Percentiles rank a stretch among this genome's conserved stretches.
These are phyloP conservation scores for Papilio machaon DNA, from an alignment of 1,140 invertebrate genomes.

Conservation along the genomic window DNA sequence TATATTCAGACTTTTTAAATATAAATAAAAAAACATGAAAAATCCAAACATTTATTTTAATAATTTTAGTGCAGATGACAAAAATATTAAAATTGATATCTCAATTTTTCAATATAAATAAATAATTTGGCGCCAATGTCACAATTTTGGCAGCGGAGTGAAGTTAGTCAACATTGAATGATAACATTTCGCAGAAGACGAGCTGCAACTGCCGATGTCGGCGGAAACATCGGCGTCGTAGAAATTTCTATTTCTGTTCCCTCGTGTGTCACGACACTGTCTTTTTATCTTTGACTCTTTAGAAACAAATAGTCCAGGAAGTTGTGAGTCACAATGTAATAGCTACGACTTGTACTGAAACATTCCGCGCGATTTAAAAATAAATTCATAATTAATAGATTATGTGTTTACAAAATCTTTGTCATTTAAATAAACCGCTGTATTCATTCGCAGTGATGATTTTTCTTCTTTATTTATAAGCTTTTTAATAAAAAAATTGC, in stretches of 20 bases:
- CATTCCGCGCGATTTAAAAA: neutral
- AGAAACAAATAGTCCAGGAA: slow-evolving; percentile 19
- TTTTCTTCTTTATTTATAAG: no score
- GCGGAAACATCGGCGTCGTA: neutral
- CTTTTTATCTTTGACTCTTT: slow-evolving; percentile 8
- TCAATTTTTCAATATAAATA: neutral
- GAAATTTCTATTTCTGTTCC: neutral
- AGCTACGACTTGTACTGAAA: neutral
- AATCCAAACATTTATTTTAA: no score
- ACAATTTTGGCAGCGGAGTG: neutral
- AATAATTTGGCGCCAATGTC: slow-evolving; percentile 7
- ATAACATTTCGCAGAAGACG: neutral
- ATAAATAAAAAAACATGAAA: no score
- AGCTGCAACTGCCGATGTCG: neutral
- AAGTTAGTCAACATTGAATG: neutral
- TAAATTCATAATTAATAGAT: neutral
- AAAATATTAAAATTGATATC: neutral
- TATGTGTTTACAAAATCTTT: neutral
- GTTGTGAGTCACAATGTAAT: neutral
- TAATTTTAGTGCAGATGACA: no score
- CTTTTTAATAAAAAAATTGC: no score
- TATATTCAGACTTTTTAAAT: no score
- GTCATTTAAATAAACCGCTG: no score
- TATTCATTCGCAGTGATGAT: no score
- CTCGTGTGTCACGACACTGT: neutral